Evolutionary conservation across 1,140 invertebrate species (phyloP), one percentile per base, ranked within the genome.

Genomic region (Pogonomyrmex californicus): DNA sequence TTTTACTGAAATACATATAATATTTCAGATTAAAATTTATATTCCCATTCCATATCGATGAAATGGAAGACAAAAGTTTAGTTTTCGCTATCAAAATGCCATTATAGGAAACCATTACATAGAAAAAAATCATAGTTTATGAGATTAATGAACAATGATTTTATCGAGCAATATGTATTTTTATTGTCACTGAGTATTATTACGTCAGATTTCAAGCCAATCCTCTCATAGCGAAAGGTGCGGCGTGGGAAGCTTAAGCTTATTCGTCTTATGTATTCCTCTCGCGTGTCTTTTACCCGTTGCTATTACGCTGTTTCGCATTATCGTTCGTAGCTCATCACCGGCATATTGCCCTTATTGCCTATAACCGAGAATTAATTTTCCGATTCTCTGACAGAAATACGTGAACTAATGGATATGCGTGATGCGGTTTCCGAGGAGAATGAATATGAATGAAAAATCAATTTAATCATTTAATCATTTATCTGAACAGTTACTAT

Each of bases 191-290:
- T 66, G 56, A 65, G 36, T 7, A 58, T 88, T 73, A 70, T 73
- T 36, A 49, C 83, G 63, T 73, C 60, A 79, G 77, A 73, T 66
- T 85, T 71, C 54, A 12, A 10, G 23, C n/a, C 66, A 54, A 77
- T 78, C 58, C 41, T 30, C 47, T 30, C 4, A n/a, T 58, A 47
- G 82, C 73, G 66, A 89, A 86, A 89, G 88, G 87, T 33, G 82
- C 58, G 73, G 65, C 88, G 58, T 89, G 88, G 47, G 75, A 89
- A 88, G 30, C 33, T 51, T 54, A 56, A 85, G 62, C 62, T 79
- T 12, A 17, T 10, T 36, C 1, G 62, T 66, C 65, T 85, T 63
- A 49, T 60, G 14, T 71, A 71, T 85, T 54, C 86, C 12, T 17
- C 62, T 54, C 47, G 65, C 30, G 54, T 66, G 73, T 90, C 66